Percentiles rank a stretch among this genome's conserved stretches.
Conservation (phyloP, 2,797 vertebrate genomes). For the Melanotaenia trifasciata region DNA sequence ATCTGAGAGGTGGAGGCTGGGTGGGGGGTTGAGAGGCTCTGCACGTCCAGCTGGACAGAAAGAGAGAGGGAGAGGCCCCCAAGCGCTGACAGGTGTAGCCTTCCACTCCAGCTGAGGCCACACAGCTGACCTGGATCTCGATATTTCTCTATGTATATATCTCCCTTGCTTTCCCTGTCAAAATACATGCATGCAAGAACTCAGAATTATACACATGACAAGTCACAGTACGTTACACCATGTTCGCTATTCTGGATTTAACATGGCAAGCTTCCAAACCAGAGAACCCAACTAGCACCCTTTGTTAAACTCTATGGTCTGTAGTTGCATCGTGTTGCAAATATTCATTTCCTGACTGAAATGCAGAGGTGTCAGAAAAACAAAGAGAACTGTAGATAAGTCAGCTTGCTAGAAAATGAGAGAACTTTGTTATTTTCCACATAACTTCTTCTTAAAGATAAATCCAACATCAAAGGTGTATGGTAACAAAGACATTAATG, state of each 20-base stretch:
- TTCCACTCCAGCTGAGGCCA: constrained; percentile 85
- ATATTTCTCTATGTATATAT: constrained; percentile 57
- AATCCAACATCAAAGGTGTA: too few relatives aligned
- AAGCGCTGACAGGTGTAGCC: constrained; percentile 83
- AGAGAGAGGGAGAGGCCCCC: constrained; percentile 71
- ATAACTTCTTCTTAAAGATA: too few relatives aligned
- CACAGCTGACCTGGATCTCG: constrained; percentile 83
- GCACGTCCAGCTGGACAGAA: constrained; percentile 77
- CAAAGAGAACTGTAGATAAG: background rate
- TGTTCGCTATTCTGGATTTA: constrained; percentile 50
- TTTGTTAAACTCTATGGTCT: constrained; percentile 14
- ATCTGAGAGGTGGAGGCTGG: constrained; percentile 75
- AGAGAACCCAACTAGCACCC: constrained; percentile 1
- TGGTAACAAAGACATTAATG: too few relatives aligned
- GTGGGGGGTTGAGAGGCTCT: constrained; percentile 70
- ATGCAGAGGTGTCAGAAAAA: background rate
- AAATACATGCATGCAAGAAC: constrained; percentile 69
- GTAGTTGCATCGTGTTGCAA: background rate
- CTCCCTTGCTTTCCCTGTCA: constrained; percentile 42
- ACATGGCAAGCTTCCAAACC: constrained; percentile 35
- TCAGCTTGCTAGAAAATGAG: background rate
- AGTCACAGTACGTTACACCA: constrained; percentile 44
- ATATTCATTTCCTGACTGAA: constrained; percentile 14
- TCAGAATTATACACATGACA: constrained; percentile 50
- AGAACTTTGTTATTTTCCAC: too few relatives aligned